phyloP scores from a whole-genome alignment of 2,113 vertebrate genomes.

The Panthera tigris region DNA sequence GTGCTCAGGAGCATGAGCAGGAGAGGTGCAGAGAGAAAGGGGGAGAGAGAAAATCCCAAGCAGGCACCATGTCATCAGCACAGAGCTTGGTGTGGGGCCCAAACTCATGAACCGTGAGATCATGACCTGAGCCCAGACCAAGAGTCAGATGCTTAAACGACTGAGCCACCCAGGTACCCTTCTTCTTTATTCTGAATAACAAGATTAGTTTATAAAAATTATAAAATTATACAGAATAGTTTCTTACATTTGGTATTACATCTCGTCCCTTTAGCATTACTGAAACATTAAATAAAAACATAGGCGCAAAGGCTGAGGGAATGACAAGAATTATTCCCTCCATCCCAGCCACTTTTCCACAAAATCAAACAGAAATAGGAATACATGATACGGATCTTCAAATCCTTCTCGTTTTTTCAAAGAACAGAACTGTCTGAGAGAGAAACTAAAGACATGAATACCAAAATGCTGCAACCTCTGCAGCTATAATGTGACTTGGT shows the following conservation, averaged over 20 bases:
- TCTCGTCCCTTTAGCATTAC: not conserved
- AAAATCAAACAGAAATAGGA: not conserved
- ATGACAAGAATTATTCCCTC: not conserved
- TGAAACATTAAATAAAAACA: slow-evolving; percentile 22
- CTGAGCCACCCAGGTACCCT: not conserved
- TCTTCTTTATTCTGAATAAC: not conserved
- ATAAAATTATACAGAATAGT: not conserved
- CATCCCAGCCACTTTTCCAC: not conserved
- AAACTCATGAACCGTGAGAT: not conserved
- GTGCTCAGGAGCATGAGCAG: not conserved
- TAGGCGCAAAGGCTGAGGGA: not conserved
- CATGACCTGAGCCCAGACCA: not conserved
- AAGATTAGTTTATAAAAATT: not conserved
- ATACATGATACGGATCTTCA: not conserved
- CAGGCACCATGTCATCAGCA: not conserved
- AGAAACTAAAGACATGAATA: not conserved
- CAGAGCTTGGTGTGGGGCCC: rapidly evolving
- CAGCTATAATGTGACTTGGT: not conserved
- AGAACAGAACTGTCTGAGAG: not conserved
- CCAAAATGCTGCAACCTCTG: not conserved
- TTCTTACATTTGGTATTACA: not conserved
- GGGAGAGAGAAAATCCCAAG: not conserved
- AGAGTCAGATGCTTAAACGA: not conserved
- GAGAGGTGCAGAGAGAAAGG: not conserved
- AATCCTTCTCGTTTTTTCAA: not conserved